Base-by-base conservation (phyloP, 2,113 vertebrate species). In the Hirundichthys speculiger region DNA sequence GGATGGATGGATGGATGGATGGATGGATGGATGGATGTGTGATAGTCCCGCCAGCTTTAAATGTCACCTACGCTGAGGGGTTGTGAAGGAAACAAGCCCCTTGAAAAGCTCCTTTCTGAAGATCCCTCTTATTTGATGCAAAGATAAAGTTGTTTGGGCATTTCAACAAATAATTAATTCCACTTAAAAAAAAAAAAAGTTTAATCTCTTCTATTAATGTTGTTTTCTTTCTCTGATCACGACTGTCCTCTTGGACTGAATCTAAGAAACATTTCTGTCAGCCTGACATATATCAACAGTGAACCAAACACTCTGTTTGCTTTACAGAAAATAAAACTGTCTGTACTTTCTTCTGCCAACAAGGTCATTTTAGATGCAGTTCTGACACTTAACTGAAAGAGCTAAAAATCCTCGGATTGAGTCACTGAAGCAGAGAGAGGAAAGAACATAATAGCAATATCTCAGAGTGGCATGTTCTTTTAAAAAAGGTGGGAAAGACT, bases 371-470 rank as follows among this genome's bases (percentile, higher is more conserved):
- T 30, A 30, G 27, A 62, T 16, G 27, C 50, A 58, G 14, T 2
- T 40, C 41, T 55, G 4, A 54, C 38, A 0, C 20, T 13, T 34
- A 13, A 15, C 4, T 15, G 9, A 61, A 64, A 46, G 4, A 4
- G 49, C 43, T 12, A 3, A 51, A 49, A 43, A 38, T 13, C 10
- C 0, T 39, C 15, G 0, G 21, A 30, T 10, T 53, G 43, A 65
- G 41, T 52, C 62, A 59, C 13, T 65, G 48, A 57, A 12, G 4
- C 20, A 50, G 19, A 56, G 18, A 63, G 45, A 68, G 20, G 25
- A 62, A 3, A 30, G 19, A 52, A 18, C 3, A 47, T 20, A 47
- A 68, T 19, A 62, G n/a, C n/a, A 16, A 16, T 41, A 27, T n/a
- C 10, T 19, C 46, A 24, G 39, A 25, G 47, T 62, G 20, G 58